Evolutionary conservation across 1,140 invertebrate genomes (phyloP), one percentile per base, ranked within the genome.

Genomic region (Drosophila mayri): DNA sequence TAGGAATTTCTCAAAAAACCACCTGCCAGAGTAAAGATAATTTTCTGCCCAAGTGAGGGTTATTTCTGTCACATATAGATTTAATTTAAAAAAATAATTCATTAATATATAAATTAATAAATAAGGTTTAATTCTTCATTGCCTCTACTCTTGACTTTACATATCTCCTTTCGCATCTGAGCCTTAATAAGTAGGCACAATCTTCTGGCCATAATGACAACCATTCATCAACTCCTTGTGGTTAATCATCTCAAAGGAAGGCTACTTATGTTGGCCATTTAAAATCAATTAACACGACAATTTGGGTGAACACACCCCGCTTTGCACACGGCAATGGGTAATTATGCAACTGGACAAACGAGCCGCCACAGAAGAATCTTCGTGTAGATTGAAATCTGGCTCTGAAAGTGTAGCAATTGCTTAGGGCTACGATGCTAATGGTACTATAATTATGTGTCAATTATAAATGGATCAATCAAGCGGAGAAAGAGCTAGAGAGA

Each of bases 391-490:
- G 50, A 43, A 38, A 52, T 63, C 60, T 76, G 30, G 30, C 20
- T 30, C 20, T 30, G 73, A 90, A 84, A 84, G 84, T 88, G 84
- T 84, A 61, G 65, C 73, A 75, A 78, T 71, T 78, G 80, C 85
- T 74, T 58, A 55, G 62, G 82, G 84, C 68, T 66, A 52, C 44
- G 44, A 84, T 75, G 81, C 44, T 71, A 68, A 71, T 78, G 64
- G 57, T 40, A 66, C 71, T 67, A 37, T 81, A 68, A 90, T 88
- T 75, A 88, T 70, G 78, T 67, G 73, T 63, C 85, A 85, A 90
- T 88, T 88, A 90, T 72, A 88, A 88, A 72, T 76, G 65, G 64
- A 88, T 88, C 70, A 85, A 90, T 88, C 84, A 90, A 70, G 52
- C 5, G 47, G 20, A 18, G 30, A 49, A 22, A 30, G 35, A 52